These are phyloP conservation scores for Mus caroli DNA, from an alignment of 2,797 vertebrate species.

Conservation along the genomic window DNA sequence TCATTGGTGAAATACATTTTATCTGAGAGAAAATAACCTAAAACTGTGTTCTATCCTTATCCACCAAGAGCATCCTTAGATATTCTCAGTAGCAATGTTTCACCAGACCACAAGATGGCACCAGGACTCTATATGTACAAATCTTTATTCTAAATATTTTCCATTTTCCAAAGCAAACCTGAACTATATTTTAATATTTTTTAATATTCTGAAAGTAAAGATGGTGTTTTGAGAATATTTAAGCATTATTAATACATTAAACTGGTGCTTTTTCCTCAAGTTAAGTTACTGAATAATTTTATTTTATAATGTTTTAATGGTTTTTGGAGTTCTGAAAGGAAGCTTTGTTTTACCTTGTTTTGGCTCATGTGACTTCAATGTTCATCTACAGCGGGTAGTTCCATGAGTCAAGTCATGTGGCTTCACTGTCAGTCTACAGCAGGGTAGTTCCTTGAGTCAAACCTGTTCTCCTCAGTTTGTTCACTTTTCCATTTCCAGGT, in stretches of 20 bases:
- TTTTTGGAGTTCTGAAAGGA: background rate
- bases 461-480: background rate
- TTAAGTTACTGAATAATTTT: background rate
- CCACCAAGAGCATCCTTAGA: background rate
- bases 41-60: background rate
- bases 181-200: background rate
- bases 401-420: background rate
- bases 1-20: constrained; percentile 30
- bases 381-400: background rate
- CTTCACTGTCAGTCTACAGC: background rate
- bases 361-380: background rate
- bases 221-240: constrained; percentile 4
- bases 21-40: background rate
- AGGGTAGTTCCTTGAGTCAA: background rate
- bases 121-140: constrained; percentile 62
- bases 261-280: background rate
- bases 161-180: constrained; percentile 42
- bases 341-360: background rate
- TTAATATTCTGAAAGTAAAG: constrained; percentile 27
- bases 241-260: background rate
- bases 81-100: constrained; percentile 65
- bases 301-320: background rate
- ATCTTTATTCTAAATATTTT: background rate
- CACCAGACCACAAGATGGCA: constrained; percentile 75
- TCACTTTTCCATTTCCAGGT: background rate